Evolutionary conservation across 2,113 vertebrate genomes (phyloP), one percentile per base, ranked within the genome.

Genomic region (Cricetomys ansorgei): DNA sequence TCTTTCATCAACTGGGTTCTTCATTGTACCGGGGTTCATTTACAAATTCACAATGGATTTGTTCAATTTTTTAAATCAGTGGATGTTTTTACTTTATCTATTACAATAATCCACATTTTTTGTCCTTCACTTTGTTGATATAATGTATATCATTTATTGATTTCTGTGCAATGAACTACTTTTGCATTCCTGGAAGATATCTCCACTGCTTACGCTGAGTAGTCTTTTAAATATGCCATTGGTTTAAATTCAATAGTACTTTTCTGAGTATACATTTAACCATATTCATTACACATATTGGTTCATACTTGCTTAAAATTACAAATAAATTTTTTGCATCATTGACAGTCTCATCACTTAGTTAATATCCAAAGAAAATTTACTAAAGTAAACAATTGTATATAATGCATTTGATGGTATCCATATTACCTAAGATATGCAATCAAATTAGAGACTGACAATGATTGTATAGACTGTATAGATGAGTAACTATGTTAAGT

Each of bases 381-480:
- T 15, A 59, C 25, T 43, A 48, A 48, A 89, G 13, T 11, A 29
- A 29, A 34, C 3, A 80, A 2, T 55, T 91, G 0, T 3, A 11
- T 0, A 43, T 40, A 1, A 31, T 29, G 2, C 0, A 23, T 23
- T 69, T 43, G 19, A 45, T 45, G 34, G 3, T 59, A 43, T 15
- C 34, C 27, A 13, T 29, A 69, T 2, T 40, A 77, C 1, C 10
- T n/a, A 59, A 59, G 27, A 70, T 31, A 37, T 57, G 27, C 7
- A 62, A 48, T 83, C 19, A 72, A 43, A 21, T 55, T 27, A 72
- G 6, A 48, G 12, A 12, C 0, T 67, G 19, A 31, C 48, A 59
- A 19, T 72, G n/a, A 5, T 1, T 57, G 12, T 34, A 40, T 57
- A 0, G 0, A 5, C 2, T 57, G 12, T 34, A 40, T 57, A 0